Percentiles rank a stretch among this genome's conserved stretches.
phyloP scores from a whole-genome alignment of 2,888 invertebrate species.

The Noctua janthe region DNA sequence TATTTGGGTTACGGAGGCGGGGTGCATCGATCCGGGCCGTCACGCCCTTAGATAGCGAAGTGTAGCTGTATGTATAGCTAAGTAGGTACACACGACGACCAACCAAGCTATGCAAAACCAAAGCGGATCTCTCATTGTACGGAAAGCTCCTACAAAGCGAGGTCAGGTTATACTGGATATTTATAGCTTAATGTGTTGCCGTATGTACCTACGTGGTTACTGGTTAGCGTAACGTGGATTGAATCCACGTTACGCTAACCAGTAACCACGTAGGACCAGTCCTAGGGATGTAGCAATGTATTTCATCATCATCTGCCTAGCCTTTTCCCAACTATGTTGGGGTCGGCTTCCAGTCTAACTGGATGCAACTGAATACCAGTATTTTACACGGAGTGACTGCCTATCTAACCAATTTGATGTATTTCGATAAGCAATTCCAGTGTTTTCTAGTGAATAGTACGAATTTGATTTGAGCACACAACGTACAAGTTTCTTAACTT shows the following conservation, averaged over 20 bases:
- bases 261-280: no score
- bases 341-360: not conserved
- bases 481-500: not conserved
- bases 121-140: no score
- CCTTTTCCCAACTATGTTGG: not conserved
- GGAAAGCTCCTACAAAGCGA: no score
- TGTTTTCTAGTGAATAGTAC: not conserved
- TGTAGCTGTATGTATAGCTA: not conserved
- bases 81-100: not conserved
- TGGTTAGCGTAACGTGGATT: not conserved
- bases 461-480: not conserved
- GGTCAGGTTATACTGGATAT: no score
- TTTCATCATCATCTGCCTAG: not conserved
- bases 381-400: not conserved
- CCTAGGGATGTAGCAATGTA: not conserved
- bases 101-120: no score
- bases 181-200: no score
- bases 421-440: not conserved
- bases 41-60: conserved; percentile 26
- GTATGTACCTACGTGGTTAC: not conserved
- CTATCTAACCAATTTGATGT: not conserved
- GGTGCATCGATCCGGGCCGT: conserved; percentile 40
- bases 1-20: conserved; percentile 58
- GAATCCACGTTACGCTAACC: no score
- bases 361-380: not conserved